Evolutionary conservation across 2,888 invertebrate genomes (phyloP), one percentile per base, ranked within the genome.

Genomic region (Synergus japonicus): DNA sequence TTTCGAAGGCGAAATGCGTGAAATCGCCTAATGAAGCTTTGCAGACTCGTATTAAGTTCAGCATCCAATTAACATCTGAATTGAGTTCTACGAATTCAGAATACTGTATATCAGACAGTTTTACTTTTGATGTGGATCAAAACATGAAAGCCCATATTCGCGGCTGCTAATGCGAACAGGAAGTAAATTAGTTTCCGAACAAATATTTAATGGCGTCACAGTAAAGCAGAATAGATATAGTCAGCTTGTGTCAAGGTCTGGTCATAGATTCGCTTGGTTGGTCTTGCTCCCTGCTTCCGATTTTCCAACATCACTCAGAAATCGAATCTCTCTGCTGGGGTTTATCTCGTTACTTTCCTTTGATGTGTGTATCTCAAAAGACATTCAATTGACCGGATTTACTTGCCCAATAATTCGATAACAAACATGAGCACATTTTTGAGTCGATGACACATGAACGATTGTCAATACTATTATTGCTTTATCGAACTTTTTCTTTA

Each of bases 141-240:
- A 12, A 73, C 18, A 12, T n/a, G 54, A 73, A 18, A 73, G 73
- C 41, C 54, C 54, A 58, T 58, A 41, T 15, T 73, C 54, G 37
- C n/a, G 73, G 73, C 54, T 73, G 54, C 54, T 54, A 54, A 73
- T 73, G 10, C 54, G 73, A 54, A 58, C 37, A 73, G 73, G 73
- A 73, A 73, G 73, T 29, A 73, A 73, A 73, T 73, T 73, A 73
- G 73, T 73, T 73, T 54, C 49, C 73, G 41, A 73, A 54, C 73
- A 73, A 73, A 73, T 73, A 73, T 73, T 73, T 73, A 73, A 54
- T 41, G 37, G 49, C 49, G n/a, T 58, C 37, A 29, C 54, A 54
- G 37, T 73, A 41, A 54, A 73, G 73, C n/a, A 49, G 44, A 43
- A 44, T 37, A 73, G 22, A 2, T 73, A 54, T 15, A 37, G 49